These are phyloP conservation scores for Melanogrammus aeglefinus DNA, from an alignment of 2,797 vertebrate species.

Conservation along the genomic window DNA sequence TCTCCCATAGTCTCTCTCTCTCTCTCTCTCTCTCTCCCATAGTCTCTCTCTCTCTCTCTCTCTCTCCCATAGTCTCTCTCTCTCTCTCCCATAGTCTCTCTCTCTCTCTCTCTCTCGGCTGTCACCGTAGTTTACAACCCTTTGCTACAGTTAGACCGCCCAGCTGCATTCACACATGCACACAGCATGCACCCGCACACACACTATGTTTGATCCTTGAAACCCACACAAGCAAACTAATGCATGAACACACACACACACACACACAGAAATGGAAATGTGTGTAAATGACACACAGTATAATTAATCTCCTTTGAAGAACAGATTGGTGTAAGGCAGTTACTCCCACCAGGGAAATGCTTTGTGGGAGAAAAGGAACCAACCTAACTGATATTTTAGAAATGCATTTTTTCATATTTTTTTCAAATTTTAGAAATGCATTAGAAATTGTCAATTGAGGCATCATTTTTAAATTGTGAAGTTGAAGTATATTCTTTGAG, in stretches of 20 bases:
- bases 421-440: neutral
- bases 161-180: neutral
- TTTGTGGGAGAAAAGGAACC: neutral
- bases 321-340: too few species aligned
- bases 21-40: neutral
- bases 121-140: neutral
- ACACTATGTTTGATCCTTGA: neutral
- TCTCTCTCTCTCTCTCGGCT: neutral
- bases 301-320: too few species aligned
- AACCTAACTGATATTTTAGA: neutral
- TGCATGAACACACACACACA: neutral
- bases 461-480: too few species aligned
- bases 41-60: neutral
- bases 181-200: neutral
- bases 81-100: neutral
- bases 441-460: too few species aligned
- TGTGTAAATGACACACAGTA: too few species aligned
- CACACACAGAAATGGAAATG: too few species aligned
- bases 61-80: neutral
- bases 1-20: slow-evolving; percentile 15
- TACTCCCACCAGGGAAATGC: neutral
- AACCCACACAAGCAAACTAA: neutral
- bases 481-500: too few species aligned
- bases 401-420: too few species aligned
- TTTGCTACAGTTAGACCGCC: too few species aligned